Percentiles rank a stretch among this genome's conserved stretches.
These are phyloP conservation scores for Rynchops niger DNA, from an alignment of 2,113 vertebrate genomes.

Conservation along the genomic window DNA sequence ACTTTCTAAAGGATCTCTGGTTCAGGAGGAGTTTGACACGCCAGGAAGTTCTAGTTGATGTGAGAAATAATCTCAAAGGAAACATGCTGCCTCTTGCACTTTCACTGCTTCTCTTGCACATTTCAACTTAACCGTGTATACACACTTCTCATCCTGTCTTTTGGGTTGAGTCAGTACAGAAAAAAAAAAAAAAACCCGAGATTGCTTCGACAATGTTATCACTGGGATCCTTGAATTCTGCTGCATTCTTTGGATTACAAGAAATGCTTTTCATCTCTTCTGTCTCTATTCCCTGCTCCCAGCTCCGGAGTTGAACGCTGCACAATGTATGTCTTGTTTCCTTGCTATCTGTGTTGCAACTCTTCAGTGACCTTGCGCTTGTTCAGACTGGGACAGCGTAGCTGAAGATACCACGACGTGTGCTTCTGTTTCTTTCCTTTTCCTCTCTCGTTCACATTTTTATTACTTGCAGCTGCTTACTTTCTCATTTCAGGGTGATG, in stretches of 20 bases:
- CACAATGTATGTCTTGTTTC: slow-evolving; percentile 35
- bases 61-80: neutral
- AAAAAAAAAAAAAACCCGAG: neutral
- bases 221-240: neutral
- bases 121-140: neutral
- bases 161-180: neutral
- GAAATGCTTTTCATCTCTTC: neutral
- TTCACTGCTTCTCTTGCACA: neutral
- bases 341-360: neutral
- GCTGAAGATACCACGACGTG: neutral
- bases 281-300: neutral
- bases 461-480: neutral
- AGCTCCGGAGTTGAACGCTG: neutral
- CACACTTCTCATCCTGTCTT: neutral
- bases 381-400: neutral
- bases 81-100: neutral
- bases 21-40: neutral
- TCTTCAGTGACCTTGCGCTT: neutral
- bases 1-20: neutral
- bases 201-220: neutral
- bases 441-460: neutral
- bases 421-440: neutral
- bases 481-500: neutral
- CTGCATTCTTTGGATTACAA: slow-evolving; percentile 20
- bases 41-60: neutral